Percentiles rank a stretch among this genome's conserved stretches.
phyloP scores from a whole-genome alignment of 2,888 invertebrate species.

The Trilocha varians region DNA sequence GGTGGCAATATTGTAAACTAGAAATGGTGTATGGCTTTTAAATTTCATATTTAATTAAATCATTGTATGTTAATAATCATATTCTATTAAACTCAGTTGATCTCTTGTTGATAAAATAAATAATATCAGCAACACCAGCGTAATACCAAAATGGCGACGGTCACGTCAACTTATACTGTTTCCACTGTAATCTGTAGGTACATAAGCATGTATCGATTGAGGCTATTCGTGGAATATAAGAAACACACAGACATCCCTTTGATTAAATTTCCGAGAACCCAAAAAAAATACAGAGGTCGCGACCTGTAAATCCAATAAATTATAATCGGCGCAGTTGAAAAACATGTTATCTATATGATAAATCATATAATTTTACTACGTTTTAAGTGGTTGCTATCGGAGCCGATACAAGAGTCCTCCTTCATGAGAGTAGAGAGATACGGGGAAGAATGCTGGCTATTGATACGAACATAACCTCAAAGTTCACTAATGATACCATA shows the following conservation, averaged over 20 bases:
- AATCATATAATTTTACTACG: conserved; percentile 59
- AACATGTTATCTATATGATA: conserved; percentile 41
- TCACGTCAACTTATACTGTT: no score
- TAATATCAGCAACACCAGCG: no score
- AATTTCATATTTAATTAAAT: no score
- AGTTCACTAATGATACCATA: not conserved
- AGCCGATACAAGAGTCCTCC: conserved; percentile 47
- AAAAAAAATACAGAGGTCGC: conserved; percentile 2
- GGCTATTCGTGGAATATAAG: not conserved
- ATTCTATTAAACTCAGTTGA: no score
- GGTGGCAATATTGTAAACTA: no score
- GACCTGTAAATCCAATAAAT: conserved; percentile 2
- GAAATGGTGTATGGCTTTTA: no score
- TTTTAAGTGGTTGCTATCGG: conserved; percentile 59
- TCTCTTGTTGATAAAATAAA: no score
- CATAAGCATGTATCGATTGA: not conserved
- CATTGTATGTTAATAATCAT: no score
- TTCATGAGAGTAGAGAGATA: conserved; percentile 28
- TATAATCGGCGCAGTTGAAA: conserved; percentile 5
- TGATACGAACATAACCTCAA: conserved; percentile 15
- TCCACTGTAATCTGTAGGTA: no score
- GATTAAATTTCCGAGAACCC: conserved; percentile 1
- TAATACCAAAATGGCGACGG: no score
- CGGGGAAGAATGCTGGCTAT: conserved; percentile 22
- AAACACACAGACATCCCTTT: not conserved